Percentiles rank a stretch among this genome's conserved stretches.
Conservation (phyloP, 2,113 vertebrate species). For the Albula goreensis region DNA sequence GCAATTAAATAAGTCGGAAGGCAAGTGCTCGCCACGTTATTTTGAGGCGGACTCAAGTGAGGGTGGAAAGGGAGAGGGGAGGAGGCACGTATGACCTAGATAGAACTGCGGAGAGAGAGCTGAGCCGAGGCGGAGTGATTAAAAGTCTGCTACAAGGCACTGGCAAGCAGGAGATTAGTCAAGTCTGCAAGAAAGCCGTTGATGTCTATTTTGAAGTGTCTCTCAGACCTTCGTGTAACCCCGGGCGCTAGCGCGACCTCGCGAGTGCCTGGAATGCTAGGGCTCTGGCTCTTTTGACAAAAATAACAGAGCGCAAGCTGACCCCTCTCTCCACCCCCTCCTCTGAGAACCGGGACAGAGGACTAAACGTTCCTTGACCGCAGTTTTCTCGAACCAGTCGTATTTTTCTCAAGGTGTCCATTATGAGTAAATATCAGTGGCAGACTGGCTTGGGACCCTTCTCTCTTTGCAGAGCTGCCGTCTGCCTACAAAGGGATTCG, state of each 20-base stretch:
- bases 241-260: background rate
- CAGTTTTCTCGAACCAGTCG: background rate
- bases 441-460: background rate
- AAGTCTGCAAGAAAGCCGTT: background rate
- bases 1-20: background rate
- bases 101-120: background rate
- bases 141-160: background rate
- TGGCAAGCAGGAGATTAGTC: background rate
- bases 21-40: background rate
- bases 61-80: background rate
- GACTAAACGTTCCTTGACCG: background rate
- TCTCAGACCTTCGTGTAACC: background rate
- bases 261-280: background rate
- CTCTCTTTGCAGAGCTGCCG: no score
- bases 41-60: background rate
- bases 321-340: background rate
- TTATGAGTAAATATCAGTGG: background rate
- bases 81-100: constrained; percentile 1
- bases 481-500: background rate
- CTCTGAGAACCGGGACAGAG: background rate
- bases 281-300: background rate
- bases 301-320: background rate
- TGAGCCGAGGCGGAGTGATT: background rate
- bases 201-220: background rate
- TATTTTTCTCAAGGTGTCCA: background rate